These are phyloP conservation scores for Creontiades dilutus DNA, from an alignment of 2,888 invertebrate genomes.

Conservation along the genomic window DNA sequence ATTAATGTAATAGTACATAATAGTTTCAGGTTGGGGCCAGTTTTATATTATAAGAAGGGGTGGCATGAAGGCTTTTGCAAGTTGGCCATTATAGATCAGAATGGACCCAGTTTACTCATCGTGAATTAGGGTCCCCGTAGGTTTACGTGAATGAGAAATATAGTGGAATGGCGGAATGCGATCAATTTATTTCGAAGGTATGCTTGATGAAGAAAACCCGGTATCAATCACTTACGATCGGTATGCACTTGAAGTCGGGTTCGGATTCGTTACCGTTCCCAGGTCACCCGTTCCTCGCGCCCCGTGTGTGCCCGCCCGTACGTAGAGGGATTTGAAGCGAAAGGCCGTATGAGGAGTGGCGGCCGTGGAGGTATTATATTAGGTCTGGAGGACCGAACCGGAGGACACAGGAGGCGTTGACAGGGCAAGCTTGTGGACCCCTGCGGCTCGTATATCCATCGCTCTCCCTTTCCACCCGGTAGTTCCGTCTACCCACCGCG, in stretches of 20 bases:
- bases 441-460: conserved; percentile 2
- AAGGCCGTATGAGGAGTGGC: neutral
- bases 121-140: no score
- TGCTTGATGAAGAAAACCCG: no score
- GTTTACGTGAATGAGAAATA: no score
- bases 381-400: neutral
- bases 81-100: no score
- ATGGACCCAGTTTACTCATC: no score
- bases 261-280: neutral
- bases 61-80: no score
- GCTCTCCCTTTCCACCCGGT: conserved; percentile 24
- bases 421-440: neutral
- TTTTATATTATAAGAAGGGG: no score
- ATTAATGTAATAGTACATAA: no score
- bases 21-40: no score
- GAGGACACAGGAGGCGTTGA: neutral
- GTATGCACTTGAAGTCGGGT: neutral
- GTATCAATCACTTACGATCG: neutral
- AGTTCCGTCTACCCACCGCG: neutral
- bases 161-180: no score
- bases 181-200: no score
- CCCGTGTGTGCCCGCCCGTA: neutral
- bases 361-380: conserved; percentile 15
- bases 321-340: neutral
- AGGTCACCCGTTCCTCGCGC: neutral